Conservation (phyloP, 2,888 invertebrate species). For the Leptinotarsa peninsularis region DNA sequence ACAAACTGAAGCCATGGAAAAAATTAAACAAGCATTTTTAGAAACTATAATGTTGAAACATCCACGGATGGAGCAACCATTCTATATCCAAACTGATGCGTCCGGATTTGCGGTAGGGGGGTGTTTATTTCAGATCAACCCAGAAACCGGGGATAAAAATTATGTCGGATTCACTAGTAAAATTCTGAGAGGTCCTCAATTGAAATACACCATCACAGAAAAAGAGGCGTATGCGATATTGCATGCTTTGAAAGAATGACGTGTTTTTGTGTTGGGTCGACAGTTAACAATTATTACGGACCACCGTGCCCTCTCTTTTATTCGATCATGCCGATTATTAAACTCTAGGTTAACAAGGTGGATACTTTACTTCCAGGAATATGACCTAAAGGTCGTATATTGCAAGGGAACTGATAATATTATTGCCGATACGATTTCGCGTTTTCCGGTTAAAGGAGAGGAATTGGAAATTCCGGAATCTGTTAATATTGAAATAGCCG, state of each 20-base stretch:
- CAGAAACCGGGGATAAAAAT: neutral
- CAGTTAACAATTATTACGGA: slow-evolving; percentile 25
- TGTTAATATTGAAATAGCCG: neutral
- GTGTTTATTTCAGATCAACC: slow-evolving; percentile 29
- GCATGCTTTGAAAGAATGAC: slow-evolving; percentile 26
- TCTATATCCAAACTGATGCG: slow-evolving; percentile 21
- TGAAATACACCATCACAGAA: slow-evolving; percentile 30
- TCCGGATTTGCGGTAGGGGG: neutral
- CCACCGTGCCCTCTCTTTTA: slow-evolving; percentile 31
- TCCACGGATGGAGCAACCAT: slow-evolving; percentile 22
- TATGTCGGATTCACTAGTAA: slow-evolving; percentile 28
- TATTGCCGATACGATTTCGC: slow-evolving; percentile 28
- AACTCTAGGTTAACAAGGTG: slow-evolving; percentile 23
- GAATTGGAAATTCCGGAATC: neutral
- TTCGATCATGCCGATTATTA: slow-evolving; percentile 23
- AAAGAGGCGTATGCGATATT: slow-evolving; percentile 27
- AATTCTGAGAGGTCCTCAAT: slow-evolving; percentile 18
- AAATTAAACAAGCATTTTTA: slow-evolving; percentile 26
- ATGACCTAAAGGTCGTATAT: slow-evolving; percentile 23
- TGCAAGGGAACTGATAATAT: slow-evolving; percentile 28
- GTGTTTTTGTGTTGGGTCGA: slow-evolving; percentile 26
- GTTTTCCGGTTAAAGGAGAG: slow-evolving; percentile 3
- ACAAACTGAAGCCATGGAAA: slow-evolving; percentile 18
- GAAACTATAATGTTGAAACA: slow-evolving; percentile 17
- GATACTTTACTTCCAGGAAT: slow-evolving; percentile 27